Evolutionary conservation across 2,888 invertebrate genomes (phyloP).

Genomic region (Fragum fragum): DNA sequence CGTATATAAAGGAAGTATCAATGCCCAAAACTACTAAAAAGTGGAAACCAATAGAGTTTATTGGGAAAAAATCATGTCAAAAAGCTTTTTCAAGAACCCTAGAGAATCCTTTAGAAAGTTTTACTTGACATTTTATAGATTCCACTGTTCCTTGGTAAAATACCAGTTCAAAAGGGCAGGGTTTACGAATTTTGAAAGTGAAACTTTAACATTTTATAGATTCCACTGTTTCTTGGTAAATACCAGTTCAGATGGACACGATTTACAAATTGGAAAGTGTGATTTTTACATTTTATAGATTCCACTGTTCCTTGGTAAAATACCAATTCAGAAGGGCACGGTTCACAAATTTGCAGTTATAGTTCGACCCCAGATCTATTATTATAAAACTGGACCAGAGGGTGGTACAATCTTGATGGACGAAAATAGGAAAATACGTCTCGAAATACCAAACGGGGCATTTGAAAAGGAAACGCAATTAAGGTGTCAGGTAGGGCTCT

Average conservation of each 20-base stretch:
- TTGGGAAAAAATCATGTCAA: too few species aligned
- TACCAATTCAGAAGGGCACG: constrained; percentile 41
- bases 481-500: constrained; percentile 36
- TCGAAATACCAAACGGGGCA: constrained; percentile 48
- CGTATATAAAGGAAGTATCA: too few species aligned
- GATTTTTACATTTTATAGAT: too few species aligned
- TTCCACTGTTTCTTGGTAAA: too few species aligned
- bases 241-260: too few species aligned
- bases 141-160: constrained; percentile 51
- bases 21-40: too few species aligned
- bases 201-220: too few species aligned
- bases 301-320: constrained; percentile 51
- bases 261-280: too few species aligned
- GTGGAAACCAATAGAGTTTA: too few species aligned
- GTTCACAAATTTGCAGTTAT: constrained; percentile 54
- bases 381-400: constrained; percentile 30
- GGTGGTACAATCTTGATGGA: constrained; percentile 56
- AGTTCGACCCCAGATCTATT: constrained; percentile 48
- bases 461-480: constrained; percentile 35
- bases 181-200: constrained; percentile 47
- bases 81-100: too few species aligned
- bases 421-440: constrained; percentile 49
- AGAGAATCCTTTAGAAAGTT: too few species aligned
- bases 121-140: too few species aligned
- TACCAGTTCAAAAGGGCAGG: constrained; percentile 40